Evolutionary conservation across 1,140 invertebrate genomes (phyloP).

Genomic region (Trachymyrmex septentrionalis): DNA sequence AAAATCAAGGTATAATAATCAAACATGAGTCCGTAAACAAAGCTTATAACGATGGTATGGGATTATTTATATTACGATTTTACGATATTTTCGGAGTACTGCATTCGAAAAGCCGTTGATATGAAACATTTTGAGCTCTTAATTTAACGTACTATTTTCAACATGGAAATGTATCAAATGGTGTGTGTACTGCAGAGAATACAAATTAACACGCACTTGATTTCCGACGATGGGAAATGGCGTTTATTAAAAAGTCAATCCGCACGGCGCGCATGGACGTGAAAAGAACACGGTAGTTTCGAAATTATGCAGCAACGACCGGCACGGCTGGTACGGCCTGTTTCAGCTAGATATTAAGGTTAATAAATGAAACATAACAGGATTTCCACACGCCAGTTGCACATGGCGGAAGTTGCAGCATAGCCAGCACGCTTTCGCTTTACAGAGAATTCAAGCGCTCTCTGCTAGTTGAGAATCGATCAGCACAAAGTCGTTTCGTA

Average conservation of each 20-base stretch:
- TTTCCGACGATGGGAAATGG: constrained; percentile 22
- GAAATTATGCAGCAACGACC: constrained; percentile 54
- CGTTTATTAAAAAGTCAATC: constrained; percentile 53
- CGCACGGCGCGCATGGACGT: background rate
- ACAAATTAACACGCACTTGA: constrained; percentile 34
- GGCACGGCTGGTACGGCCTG: constrained; percentile 31
- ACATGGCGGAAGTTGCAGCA: constrained; percentile 52
- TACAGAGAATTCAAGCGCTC: constrained; percentile 11
- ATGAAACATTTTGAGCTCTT: constrained; percentile 21
- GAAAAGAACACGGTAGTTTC: constrained; percentile 34
- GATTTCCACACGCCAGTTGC: constrained; percentile 61
- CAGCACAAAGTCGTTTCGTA: constrained; percentile 49
- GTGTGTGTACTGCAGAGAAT: background rate
- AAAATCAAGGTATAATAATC: constrained; percentile 12
- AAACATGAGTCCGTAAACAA: constrained; percentile 21
- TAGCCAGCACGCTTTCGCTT: constrained; percentile 9
- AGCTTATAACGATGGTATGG: constrained; percentile 20
- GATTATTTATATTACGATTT: constrained; percentile 36
- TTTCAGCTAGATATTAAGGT: constrained; percentile 56
- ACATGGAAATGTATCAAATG: constrained; percentile 25
- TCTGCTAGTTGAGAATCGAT: constrained; percentile 50
- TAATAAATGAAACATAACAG: constrained; percentile 65
- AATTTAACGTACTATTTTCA: constrained; percentile 8
- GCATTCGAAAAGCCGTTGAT: background rate
- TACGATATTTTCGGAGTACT: constrained; percentile 18